Percentiles rank a stretch among this genome's conserved stretches.
Evolutionary conservation across 2,797 vertebrate species (phyloP).

Genomic region (Antennarius maculatus): DNA sequence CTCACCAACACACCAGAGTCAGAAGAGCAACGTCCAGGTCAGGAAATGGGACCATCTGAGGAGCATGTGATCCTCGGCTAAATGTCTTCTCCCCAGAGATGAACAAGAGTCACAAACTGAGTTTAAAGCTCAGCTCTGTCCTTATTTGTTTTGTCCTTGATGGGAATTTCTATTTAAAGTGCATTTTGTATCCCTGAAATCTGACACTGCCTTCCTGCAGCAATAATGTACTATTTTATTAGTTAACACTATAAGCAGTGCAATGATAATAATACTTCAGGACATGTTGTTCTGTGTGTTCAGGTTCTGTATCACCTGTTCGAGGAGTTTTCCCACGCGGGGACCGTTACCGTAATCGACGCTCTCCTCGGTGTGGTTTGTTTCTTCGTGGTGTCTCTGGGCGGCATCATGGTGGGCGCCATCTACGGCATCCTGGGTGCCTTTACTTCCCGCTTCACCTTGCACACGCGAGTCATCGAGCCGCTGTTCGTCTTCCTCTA

Average conservation of each 20-base stretch:
- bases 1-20: too few species aligned
- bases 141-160: background rate
- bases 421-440: conserved; percentile 91
- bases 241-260: too few species aligned
- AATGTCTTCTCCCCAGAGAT: background rate
- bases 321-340: conserved; percentile 87
- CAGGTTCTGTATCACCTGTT: conserved; percentile 98
- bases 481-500: conserved; percentile 98
- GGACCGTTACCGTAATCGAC: conserved; percentile 82
- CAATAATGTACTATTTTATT: too few species aligned
- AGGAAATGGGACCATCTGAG: too few species aligned
- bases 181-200: too few species aligned
- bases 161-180: too few species aligned
- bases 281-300: background rate
- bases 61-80: too few species aligned
- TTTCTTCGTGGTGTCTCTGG: conserved; percentile 92
- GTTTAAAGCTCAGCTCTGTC: background rate
- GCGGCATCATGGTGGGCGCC: conserved; percentile 89
- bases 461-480: conserved; percentile 96
- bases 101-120: background rate
- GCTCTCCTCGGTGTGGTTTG: conserved; percentile 91
- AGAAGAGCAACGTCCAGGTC: too few species aligned
- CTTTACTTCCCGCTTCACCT: conserved; percentile 95
- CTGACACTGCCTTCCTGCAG: too few species aligned
- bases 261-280: background rate